A percentile compares a stretch with the other conserved stretches of the same genome.
These are phyloP conservation scores for Poeciliopsis occidentalis DNA, from an alignment of 2,113 vertebrate species.

Conservation along the genomic window DNA sequence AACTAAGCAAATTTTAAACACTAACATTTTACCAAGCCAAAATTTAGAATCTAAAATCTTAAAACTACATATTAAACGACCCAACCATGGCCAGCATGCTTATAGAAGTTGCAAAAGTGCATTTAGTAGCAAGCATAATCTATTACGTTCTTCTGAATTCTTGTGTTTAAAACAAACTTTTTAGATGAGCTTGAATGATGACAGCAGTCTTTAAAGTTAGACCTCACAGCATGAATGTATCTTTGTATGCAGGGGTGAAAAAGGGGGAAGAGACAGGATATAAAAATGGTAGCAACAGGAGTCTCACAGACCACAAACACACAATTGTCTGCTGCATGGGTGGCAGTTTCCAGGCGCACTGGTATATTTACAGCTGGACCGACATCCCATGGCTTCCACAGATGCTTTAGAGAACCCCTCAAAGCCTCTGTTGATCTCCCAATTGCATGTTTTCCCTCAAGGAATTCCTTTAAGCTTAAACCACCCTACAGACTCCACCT, in stretches of 20 bases:
- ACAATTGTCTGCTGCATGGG: conserved; percentile 69
- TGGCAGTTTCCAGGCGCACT: conserved; percentile 59
- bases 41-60: neutral
- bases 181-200: conserved; percentile 42
- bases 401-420: conserved; percentile 51
- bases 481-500: conserved; percentile 3
- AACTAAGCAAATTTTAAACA: neutral
- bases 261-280: conserved; percentile 52
- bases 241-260: conserved; percentile 35
- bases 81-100: neutral
- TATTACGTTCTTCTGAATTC: conserved; percentile 7
- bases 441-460: conserved; percentile 43
- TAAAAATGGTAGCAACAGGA: conserved; percentile 56
- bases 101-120: neutral
- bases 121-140: neutral
- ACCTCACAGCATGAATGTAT: conserved; percentile 62
- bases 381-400: conserved; percentile 48
- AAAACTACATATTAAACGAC: neutral
- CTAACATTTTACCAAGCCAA: neutral
- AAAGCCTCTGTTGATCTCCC: conserved; percentile 50
- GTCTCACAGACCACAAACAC: conserved; percentile 56
- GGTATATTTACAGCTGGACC: conserved; percentile 80
- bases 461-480: conserved; percentile 27
- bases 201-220: conserved; percentile 32
- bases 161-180: conserved; percentile 19